Conservation (phyloP, 2,888 invertebrate species). For the Dryocosmus kuriphilus region DNA sequence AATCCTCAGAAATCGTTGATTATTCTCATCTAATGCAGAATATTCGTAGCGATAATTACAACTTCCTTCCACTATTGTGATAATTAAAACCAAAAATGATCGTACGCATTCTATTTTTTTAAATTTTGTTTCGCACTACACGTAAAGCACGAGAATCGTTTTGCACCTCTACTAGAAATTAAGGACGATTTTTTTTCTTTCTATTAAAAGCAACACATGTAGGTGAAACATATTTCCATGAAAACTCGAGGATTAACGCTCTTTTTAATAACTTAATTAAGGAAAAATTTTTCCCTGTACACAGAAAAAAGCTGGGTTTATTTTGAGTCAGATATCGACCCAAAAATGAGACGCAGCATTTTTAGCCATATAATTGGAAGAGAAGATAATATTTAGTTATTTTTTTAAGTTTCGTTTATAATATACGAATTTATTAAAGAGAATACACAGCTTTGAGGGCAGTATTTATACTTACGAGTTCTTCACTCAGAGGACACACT, state of each 20-base stretch:
- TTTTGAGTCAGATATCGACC: no score
- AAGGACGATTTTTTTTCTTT: not conserved
- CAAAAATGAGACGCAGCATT: no score
- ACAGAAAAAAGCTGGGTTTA: no score
- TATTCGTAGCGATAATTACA: conserved; percentile 15
- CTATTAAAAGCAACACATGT: not conserved
- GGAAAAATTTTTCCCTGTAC: no score
- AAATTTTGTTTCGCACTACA: not conserved
- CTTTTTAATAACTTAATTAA: no score
- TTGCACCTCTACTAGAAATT: not conserved
- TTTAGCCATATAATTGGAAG: no score
- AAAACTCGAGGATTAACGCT: no score
- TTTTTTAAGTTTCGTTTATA: not conserved
- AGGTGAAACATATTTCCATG: no score
- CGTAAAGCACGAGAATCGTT: not conserved
- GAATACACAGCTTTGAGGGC: conserved; percentile 7
- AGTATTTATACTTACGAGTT: conserved; percentile 23
- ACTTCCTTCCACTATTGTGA: not conserved
- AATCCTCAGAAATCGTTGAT: conserved; percentile 1
- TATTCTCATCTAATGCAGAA: conserved; percentile 1
- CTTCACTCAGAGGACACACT: conserved; percentile 25
- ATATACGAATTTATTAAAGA: not conserved
- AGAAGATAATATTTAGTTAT: not conserved
- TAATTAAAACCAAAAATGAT: not conserved
- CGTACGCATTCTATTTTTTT: not conserved